These are phyloP conservation scores for Gopherus evgoodei DNA, from an alignment of 2,113 vertebrate genomes.

Conservation along the genomic window DNA sequence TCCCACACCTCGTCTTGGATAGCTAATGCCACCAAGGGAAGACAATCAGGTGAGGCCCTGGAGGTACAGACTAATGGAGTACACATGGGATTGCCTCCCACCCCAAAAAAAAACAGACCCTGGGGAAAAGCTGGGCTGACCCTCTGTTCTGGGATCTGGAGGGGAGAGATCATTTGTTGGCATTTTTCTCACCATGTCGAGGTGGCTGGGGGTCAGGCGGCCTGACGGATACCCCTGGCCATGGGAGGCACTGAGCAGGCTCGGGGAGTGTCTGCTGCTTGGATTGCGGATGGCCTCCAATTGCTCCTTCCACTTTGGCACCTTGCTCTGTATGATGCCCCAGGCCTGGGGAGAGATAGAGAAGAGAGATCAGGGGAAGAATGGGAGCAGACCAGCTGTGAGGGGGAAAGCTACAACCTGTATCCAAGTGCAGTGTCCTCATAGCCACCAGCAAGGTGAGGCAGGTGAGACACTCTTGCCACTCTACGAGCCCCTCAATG, in stretches of 20 bases:
- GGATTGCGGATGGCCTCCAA: conserved; percentile 79
- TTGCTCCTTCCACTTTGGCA: conserved; percentile 80
- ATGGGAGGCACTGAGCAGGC: conserved; percentile 48
- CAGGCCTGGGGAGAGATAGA: conserved; percentile 68
- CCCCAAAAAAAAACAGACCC: conserved; percentile 44
- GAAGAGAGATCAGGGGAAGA: not conserved
- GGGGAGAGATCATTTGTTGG: not conserved
- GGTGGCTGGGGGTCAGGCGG: conserved; percentile 71
- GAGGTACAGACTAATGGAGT: not conserved
- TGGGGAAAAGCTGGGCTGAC: not conserved
- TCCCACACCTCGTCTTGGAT: not conserved
- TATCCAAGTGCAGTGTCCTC: not conserved
- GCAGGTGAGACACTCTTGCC: not conserved
- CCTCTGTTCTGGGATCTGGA: not conserved
- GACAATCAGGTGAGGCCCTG: not conserved
- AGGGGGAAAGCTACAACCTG: not conserved
- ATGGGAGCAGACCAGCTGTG: not conserved
- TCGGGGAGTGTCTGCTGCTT: conserved; percentile 67
- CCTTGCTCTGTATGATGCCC: conserved; percentile 76
- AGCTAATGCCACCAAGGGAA: not conserved
- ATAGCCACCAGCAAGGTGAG: not conserved
- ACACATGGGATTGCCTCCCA: not conserved
- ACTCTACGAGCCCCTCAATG: not conserved
- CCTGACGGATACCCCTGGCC: conserved; percentile 72
- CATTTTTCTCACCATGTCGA: conserved; percentile 77